Evolutionary conservation across 1,140 invertebrate genomes (phyloP).

Genomic region (Cydia amplana): DNA sequence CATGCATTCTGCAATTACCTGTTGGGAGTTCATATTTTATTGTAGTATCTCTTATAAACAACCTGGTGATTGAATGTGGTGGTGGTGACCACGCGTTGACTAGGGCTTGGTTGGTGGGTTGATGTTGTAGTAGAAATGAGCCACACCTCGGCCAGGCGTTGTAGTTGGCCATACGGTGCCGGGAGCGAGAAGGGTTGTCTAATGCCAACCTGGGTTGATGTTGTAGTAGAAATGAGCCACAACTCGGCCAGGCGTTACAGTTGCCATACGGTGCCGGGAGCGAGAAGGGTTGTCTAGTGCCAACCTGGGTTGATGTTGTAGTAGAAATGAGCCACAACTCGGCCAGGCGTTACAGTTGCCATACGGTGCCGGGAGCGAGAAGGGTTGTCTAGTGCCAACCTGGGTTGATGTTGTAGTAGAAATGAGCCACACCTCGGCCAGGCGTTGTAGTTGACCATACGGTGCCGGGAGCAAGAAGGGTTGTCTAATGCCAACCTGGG

Average conservation of each 20-base stretch:
- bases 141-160: no score
- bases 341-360: not conserved
- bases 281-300: not conserved
- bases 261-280: not conserved
- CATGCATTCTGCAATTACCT: no score
- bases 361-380: not conserved
- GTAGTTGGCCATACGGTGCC: no score
- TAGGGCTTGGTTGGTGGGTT: no score
- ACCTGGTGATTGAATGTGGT: no score
- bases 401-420: conserved; percentile 78
- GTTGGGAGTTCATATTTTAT: no score
- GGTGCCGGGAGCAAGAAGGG: no score
- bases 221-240: conserved; percentile 25
- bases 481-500: not conserved
- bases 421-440: conserved; percentile 86
- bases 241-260: conserved; percentile 85
- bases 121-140: no score
- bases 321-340: conserved; percentile 4
- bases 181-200: not conserved
- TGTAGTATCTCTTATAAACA: no score
- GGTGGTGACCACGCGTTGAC: no score
- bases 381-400: not conserved
- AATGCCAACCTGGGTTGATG: conserved; percentile 3
- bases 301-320: conserved; percentile 14
- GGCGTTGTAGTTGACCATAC: no score